Evolutionary conservation across 2,888 invertebrate genomes (phyloP), one percentile per base, ranked within the genome.

Genomic region (Hydriomena furcata): DNA sequence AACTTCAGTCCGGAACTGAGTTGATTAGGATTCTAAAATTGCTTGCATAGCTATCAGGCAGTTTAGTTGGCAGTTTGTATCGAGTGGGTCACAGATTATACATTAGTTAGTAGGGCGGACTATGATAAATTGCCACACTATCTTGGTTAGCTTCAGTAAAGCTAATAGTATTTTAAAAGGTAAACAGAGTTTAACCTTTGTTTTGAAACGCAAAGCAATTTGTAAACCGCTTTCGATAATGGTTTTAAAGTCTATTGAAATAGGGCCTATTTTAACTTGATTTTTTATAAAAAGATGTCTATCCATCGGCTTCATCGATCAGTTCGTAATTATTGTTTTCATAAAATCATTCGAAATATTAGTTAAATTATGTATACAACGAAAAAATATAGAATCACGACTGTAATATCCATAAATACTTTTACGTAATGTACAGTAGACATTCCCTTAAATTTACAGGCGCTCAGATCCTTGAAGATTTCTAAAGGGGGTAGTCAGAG

Each of bases 1-100:
- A 52, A 53, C 49, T 38, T 45, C 10, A 46, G 21, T 50, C 50
- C 52, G 56, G 53, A 59, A 56, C 49, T n/a, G 44, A 55, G 57
- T 63, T 66, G 68, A 67, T 71, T 52, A 60, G 40, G 34, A 65
- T 71, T 68, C 70, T 70, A 55, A 73, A 72, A 72, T 70, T 67
- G 73, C 67, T 67, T 59, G 52, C 63, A 60, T 38, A 52, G 58
- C 48, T 56, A 57, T 47, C 7, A 1, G 21, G 5, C 17, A 50
- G 44, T 40, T 50, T 38, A 21, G 6, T 1, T n/a, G 10, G 11
- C 27, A 40, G 44, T 28, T 44, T n/a, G 12, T 50, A 46, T 11
- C 11, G 7, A 24, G 3, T 23, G 43, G 10, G 23, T 12, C 13
- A n/a, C 12, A 50, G 44, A 44, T 44, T 23, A 27, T 3, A 1